Conservation (phyloP, 2,113 vertebrate species). For the Sander vitreus region DNA sequence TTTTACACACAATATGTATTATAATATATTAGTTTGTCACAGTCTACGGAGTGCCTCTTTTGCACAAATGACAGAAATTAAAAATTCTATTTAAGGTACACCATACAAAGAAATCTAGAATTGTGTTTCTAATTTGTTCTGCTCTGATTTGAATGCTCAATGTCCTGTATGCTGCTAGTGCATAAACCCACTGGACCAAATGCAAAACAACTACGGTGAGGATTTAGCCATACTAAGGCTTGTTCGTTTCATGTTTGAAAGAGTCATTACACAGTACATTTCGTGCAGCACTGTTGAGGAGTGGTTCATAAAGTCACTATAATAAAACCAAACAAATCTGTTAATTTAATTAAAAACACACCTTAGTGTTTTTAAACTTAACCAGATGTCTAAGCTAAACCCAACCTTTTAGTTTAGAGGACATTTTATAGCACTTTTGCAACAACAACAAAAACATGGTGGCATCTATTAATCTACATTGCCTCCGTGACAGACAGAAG, state of each 20-base stretch:
- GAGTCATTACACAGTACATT: neutral
- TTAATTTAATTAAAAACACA: neutral
- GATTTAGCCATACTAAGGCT: neutral
- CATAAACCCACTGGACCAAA: neutral
- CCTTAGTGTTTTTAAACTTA: neutral
- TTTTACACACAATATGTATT: too few relatives aligned
- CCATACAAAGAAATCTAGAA: neutral
- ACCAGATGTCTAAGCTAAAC: neutral
- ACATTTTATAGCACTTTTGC: neutral
- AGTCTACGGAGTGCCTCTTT: neutral
- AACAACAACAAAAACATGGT: neutral
- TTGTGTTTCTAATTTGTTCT: constrained; percentile 10
- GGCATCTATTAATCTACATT: neutral
- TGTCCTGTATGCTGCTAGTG: neutral
- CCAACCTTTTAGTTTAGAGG: neutral
- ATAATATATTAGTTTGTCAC: too few relatives aligned
- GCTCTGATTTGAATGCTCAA: neutral
- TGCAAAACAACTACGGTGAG: neutral
- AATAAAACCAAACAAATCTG: neutral
- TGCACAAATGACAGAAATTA: neutral
- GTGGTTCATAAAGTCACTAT: neutral
- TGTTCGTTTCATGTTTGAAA: neutral
- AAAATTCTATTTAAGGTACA: neutral
- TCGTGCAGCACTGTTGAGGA: neutral
- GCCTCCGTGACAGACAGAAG: neutral